Conservation (phyloP, 2,888 invertebrate genomes). For the Dryocosmus kuriphilus region DNA sequence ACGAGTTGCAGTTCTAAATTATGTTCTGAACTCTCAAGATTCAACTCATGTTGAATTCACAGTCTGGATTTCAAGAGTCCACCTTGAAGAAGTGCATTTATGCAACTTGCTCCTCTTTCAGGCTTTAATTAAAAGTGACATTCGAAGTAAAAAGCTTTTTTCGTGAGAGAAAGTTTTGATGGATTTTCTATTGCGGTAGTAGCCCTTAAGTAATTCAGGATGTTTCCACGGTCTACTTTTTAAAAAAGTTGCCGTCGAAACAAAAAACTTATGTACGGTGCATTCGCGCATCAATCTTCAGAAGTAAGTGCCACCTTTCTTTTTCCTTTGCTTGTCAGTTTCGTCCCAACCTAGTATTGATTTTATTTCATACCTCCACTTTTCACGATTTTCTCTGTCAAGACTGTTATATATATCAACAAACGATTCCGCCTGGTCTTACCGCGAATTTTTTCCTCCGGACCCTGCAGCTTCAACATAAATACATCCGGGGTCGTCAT, state of each 20-base stretch:
- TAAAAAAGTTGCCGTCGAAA: constrained; percentile 11
- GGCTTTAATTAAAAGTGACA: constrained; percentile 27
- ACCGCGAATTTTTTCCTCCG: constrained; percentile 27
- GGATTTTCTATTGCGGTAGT: constrained; percentile 3
- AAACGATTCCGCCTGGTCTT: background rate
- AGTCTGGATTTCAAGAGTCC: background rate
- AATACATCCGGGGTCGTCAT: constrained; percentile 33
- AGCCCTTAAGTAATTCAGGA: background rate
- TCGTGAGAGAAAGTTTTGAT: constrained; percentile 20
- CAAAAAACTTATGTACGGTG: constrained; percentile 24
- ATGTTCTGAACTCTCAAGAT: background rate
- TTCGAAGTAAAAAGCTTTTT: constrained; percentile 20
- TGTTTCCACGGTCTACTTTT: background rate
- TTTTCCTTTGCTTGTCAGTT: constrained; percentile 35
- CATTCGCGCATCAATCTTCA: constrained; percentile 36
- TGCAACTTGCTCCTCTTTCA: background rate
- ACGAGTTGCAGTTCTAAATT: background rate
- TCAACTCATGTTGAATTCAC: background rate
- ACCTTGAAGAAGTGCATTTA: constrained; percentile 9
- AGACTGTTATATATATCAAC: background rate
- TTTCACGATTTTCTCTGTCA: constrained; percentile 17
- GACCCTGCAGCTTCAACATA: constrained; percentile 15
- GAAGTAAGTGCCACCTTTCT: constrained; percentile 23
- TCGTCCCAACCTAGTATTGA: constrained; percentile 23
- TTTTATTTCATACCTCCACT: constrained; percentile 31